Base-by-base conservation (phyloP, 2,888 invertebrate species). In the Agonopterix alstromeriana region DNA sequence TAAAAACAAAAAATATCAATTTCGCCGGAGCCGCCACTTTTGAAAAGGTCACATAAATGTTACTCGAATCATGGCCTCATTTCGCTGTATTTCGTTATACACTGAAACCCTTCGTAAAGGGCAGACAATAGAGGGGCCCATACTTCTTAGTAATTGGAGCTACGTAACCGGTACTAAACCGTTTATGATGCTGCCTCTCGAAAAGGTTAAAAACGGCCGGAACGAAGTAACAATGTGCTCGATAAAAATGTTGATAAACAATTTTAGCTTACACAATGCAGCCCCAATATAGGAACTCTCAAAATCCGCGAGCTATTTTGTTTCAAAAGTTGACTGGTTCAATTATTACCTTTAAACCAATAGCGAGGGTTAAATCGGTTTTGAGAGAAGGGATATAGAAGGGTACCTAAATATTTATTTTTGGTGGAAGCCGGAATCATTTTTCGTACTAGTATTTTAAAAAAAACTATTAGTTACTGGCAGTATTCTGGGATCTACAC, bases 131-230 rank as follows among this genome's bases (percentile, higher is more conserved):
- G 76, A 73, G 75, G 75, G 65, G 76, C 70, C 71, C 72, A 69
- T 66, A 70, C 70, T 78, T 73, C 75, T 80, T 80, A 73, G 80
- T 82, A 82, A 84, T 84, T 84, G 76, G 73, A 77, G 73, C 77
- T 71, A 72, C 79, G 81, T 82, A 82, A 83, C 77, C 67, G 77
- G 69, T 73, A 79, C 80, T 82, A 81, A 83, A 81, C 80, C 77
- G 77, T 84, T 84, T 83, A 85, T 81, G 84, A 82, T 81, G 80
- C 72, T 74, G 73, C 76, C 79, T 74, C 74, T 74, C 77, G 70
- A 81, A 82, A 38, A 81, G 82, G 82, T 82, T 82, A 81, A 77
- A 79, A 77, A 73, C 61, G 73, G 62, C 73, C 75, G 77, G 77
- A 78, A 74, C 73, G 73, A 75, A 66, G 67, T 64, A 35, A 70